These are phyloP conservation scores for Archaeoteleia sp. DNA, from an alignment of 2,888 invertebrate genomes.

Conservation along the genomic window DNA sequence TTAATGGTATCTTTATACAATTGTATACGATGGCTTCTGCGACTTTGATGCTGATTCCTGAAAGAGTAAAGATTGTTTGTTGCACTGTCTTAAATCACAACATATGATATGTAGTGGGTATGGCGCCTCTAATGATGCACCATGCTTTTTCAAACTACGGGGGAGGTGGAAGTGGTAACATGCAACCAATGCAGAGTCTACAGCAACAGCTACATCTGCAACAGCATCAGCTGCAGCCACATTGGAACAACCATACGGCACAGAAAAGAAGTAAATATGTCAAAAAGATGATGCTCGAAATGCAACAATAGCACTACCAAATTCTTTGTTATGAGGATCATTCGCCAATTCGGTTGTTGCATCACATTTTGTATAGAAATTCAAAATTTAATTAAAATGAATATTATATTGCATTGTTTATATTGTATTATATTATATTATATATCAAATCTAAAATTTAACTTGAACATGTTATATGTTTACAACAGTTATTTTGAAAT, in stretches of 20 bases:
- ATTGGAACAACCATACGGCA: slow-evolving; percentile 75
- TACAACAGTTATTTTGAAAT: too few relatives aligned
- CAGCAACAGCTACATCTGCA: slow-evolving; percentile 75
- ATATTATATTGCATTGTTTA: too few relatives aligned
- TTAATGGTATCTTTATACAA: neutral
- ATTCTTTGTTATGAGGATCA: slow-evolving; percentile 19
- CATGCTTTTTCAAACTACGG: slow-evolving; percentile 79
- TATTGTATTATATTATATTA: too few relatives aligned
- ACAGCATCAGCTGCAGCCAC: slow-evolving; percentile 75
- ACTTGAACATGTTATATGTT: too few relatives aligned
- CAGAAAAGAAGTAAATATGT: slow-evolving; percentile 77
- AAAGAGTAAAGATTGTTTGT: slow-evolving; percentile 51
- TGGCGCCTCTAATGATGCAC: slow-evolving; percentile 77
- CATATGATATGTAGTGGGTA: slow-evolving; percentile 74
- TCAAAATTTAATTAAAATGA: too few relatives aligned
- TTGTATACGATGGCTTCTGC: slow-evolving; percentile 58
- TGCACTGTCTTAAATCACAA: slow-evolving; percentile 67
- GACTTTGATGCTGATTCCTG: slow-evolving; percentile 61
- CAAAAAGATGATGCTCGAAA: slow-evolving; percentile 22
- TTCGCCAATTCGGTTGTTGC: slow-evolving; percentile 12
- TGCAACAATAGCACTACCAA: slow-evolving; percentile 25
- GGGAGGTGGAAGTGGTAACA: slow-evolving; percentile 78
- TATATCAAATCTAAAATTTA: too few relatives aligned
- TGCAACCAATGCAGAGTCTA: slow-evolving; percentile 76
- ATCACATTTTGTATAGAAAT: neutral